These are phyloP conservation scores for Nyctibius bracteatus DNA, from an alignment of 2,113 vertebrate genomes.

Conservation along the genomic window DNA sequence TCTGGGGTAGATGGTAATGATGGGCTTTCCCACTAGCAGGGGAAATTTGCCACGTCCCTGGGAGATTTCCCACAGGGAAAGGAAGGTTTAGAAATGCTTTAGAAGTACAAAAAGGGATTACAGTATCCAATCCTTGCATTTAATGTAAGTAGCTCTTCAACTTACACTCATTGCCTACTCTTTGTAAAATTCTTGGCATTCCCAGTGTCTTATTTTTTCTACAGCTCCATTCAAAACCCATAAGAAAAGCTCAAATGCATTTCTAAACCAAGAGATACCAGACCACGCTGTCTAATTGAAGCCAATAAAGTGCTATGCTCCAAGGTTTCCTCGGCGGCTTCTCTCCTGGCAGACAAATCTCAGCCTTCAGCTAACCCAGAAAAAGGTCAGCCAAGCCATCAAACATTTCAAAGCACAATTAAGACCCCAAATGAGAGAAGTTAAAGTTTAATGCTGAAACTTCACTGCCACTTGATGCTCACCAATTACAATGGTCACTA, in stretches of 20 bases:
- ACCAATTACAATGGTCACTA: slow-evolving; percentile 18
- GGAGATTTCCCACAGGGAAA: background rate
- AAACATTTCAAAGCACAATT: slow-evolving; percentile 30
- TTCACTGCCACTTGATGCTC: background rate
- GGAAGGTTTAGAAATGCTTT: background rate
- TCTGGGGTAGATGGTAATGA: background rate
- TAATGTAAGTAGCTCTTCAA: background rate
- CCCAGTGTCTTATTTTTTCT: background rate
- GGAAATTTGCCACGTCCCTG: background rate
- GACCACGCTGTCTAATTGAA: background rate
- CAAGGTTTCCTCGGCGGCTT: background rate
- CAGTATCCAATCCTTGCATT: background rate
- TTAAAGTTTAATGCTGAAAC: slow-evolving; percentile 19
- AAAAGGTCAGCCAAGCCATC: slow-evolving; percentile 45
- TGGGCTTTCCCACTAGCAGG: background rate
- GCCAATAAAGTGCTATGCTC: background rate
- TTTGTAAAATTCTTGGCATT: background rate
- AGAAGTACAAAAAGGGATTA: background rate
- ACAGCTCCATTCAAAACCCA: background rate
- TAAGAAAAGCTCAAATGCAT: background rate
- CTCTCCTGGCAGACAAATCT: slow-evolving; percentile 19
- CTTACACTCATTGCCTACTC: background rate
- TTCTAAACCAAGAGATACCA: background rate
- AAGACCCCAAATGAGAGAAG: slow-evolving; percentile 24
- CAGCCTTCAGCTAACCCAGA: slow-evolving; percentile 6